phyloP scores from a whole-genome alignment of 2,888 invertebrate species.

The Caenorhabditis becei region DNA sequence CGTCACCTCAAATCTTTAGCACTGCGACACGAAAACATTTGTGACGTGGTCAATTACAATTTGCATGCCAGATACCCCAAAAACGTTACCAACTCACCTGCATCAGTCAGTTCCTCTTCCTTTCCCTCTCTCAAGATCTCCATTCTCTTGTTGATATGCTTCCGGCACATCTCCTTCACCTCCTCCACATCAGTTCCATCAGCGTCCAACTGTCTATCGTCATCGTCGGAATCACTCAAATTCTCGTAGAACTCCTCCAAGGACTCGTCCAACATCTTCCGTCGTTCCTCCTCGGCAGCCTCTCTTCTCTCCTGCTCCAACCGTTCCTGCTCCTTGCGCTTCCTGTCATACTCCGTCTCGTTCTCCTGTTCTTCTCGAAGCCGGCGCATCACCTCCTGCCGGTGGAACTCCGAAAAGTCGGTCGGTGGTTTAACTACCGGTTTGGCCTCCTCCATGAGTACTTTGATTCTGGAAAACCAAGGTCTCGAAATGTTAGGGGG shows the following conservation, averaged over 20 bases:
- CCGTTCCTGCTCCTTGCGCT: background rate
- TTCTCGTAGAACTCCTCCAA: background rate
- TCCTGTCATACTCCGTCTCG: background rate
- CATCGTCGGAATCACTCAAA: background rate
- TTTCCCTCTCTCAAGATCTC: constrained; percentile 13
- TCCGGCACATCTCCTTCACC: background rate
- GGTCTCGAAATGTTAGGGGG: background rate
- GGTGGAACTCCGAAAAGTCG: constrained; percentile 31
- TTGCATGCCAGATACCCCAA: too few species aligned
- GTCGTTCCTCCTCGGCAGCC: constrained; percentile 5
- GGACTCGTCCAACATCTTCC: constrained; percentile 4
- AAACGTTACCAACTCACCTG: too few species aligned
- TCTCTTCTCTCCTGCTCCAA: background rate
- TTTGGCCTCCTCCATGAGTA: constrained; percentile 1
- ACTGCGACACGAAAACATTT: too few species aligned
- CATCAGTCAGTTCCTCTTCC: background rate
- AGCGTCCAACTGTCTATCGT: background rate
- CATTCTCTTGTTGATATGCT: constrained; percentile 8
- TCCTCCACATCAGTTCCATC: constrained; percentile 21
- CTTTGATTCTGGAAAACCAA: background rate
- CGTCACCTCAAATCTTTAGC: too few species aligned
- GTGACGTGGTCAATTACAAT: too few species aligned
- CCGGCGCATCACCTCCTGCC: constrained; percentile 4
- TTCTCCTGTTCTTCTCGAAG: constrained; percentile 22
- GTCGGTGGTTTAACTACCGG: constrained; percentile 7